phyloP scores from a whole-genome alignment of 2,888 invertebrate genomes.

The Agapetus fuscipes region DNA sequence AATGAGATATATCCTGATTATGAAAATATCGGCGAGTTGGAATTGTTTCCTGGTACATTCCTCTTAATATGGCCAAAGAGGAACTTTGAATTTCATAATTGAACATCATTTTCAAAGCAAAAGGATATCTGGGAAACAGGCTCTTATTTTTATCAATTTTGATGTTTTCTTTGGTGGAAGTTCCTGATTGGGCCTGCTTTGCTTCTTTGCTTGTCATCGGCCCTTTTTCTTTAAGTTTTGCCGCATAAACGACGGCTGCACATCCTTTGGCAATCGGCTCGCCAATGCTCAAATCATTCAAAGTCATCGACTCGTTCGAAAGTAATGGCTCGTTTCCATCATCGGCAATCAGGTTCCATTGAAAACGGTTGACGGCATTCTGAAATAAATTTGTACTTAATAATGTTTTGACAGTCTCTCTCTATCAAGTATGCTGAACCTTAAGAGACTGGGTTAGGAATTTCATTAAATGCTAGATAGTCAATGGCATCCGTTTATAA shows the following conservation, averaged over 20 bases:
- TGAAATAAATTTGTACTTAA: too few species aligned
- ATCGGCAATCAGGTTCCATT: constrained; percentile 41
- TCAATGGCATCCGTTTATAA: too few species aligned
- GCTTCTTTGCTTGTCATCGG: not conserved
- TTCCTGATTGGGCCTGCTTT: not conserved
- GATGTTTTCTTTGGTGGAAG: not conserved
- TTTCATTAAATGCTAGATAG: too few species aligned
- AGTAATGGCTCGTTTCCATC: constrained; percentile 32
- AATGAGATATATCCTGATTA: constrained; percentile 38
- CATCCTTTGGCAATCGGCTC: constrained; percentile 69
- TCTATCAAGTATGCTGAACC: too few species aligned
- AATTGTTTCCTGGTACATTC: constrained; percentile 75
- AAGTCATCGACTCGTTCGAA: constrained; percentile 34
- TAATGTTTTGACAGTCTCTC: too few species aligned
- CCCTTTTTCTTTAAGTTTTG: constrained; percentile 30
- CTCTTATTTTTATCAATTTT: not conserved
- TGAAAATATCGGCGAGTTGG: constrained; percentile 52
- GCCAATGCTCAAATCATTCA: constrained; percentile 57
- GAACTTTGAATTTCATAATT: constrained; percentile 81
- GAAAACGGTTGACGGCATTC: constrained; percentile 50
- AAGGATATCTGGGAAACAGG: constrained; percentile 36
- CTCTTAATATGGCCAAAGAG: constrained; percentile 61
- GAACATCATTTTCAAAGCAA: constrained; percentile 87
- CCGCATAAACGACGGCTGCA: constrained; percentile 71
- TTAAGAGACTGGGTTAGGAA: too few species aligned